Evolutionary conservation across 1,140 invertebrate species (phyloP).

Genomic region (Leptestheria dahalacensis): DNA sequence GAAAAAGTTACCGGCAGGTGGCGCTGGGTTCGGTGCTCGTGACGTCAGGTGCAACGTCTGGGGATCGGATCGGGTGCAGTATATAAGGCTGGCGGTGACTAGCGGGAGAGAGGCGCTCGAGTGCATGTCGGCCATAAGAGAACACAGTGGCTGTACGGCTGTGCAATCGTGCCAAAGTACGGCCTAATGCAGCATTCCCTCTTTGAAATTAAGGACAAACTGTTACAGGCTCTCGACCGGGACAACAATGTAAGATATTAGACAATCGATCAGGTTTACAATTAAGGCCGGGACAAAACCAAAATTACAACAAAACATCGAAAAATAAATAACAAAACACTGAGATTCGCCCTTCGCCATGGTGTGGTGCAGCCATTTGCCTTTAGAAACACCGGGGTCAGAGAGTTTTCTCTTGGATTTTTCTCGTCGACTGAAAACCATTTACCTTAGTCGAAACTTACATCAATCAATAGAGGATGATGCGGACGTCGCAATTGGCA

Average conservation of each 20-base stretch:
- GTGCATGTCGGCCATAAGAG: slow-evolving; percentile 31
- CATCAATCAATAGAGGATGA: background rate
- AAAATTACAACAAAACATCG: too few relatives aligned
- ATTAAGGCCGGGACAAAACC: too few relatives aligned
- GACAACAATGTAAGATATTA: slow-evolving; percentile 42
- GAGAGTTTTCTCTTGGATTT: background rate
- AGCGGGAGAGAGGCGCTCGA: slow-evolving; percentile 12
- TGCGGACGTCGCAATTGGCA: background rate
- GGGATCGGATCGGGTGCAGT: background rate
- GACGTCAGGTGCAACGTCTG: background rate
- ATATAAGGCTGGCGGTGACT: background rate
- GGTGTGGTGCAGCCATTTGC: background rate
- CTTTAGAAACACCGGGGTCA: background rate
- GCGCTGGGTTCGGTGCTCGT: background rate
- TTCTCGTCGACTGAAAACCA: background rate
- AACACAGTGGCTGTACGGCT: slow-evolving; percentile 28
- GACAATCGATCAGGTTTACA: too few relatives aligned
- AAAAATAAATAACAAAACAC: too few relatives aligned
- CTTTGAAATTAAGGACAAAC: slow-evolving; percentile 42
- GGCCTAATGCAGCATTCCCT: slow-evolving; percentile 35
- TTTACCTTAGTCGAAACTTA: background rate
- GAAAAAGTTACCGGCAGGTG: background rate
- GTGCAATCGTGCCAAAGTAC: slow-evolving; percentile 18
- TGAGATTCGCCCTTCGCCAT: background rate
- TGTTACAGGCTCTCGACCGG: slow-evolving; percentile 41